Evolutionary conservation across 2,113 vertebrate species (phyloP).

Genomic region (Cochlearius cochlearius): DNA sequence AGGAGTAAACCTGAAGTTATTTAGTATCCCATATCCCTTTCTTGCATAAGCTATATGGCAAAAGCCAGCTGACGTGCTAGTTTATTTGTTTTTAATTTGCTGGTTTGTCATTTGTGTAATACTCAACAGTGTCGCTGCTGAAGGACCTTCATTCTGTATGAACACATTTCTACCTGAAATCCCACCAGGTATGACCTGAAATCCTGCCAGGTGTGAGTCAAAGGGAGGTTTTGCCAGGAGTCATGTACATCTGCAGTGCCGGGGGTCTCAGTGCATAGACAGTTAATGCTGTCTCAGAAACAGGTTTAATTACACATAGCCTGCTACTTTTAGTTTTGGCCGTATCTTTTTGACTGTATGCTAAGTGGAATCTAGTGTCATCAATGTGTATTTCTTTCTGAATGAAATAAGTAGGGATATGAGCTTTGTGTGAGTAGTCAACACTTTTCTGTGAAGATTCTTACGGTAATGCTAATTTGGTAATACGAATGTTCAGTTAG

Average conservation of each 20-base stretch:
- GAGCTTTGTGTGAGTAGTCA: not conserved
- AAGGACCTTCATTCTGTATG: not conserved
- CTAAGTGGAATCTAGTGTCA: not conserved
- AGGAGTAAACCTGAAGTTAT: not conserved
- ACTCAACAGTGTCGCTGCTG: not conserved
- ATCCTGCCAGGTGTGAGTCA: not conserved
- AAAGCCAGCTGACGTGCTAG: not conserved
- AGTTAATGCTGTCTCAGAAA: not conserved
- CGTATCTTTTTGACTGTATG: not conserved
- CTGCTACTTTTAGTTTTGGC: not conserved
- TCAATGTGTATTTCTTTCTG: not conserved
- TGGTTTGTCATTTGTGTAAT: not conserved
- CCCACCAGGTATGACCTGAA: not conserved
- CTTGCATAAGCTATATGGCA: not conserved
- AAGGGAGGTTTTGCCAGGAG: not conserved
- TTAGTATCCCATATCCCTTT: not conserved
- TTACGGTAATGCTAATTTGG: not conserved
- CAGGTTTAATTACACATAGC: not conserved
- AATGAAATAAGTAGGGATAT: not conserved
- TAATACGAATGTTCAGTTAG: not conserved
- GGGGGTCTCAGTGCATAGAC: too few relatives aligned
- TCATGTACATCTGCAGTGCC: not conserved
- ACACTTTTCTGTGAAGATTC: not conserved
- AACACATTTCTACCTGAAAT: not conserved
- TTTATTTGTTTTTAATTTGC: not conserved